A percentile compares a stretch with the other conserved stretches of the same genome.
These are phyloP conservation scores for Drosophila bipectinata DNA, from an alignment of 1,140 invertebrate species.

Conservation along the genomic window DNA sequence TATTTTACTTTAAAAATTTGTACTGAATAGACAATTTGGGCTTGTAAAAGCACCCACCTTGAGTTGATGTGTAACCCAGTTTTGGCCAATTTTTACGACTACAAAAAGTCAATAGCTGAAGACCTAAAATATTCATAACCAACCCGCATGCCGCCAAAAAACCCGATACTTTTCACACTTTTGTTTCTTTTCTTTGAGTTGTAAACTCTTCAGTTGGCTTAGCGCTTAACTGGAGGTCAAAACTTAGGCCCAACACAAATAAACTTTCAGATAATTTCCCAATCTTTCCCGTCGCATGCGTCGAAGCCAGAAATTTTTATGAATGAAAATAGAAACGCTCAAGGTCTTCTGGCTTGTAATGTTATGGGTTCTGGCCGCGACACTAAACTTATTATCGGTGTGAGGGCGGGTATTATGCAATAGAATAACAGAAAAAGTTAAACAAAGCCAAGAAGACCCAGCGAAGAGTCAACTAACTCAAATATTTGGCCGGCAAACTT, in stretches of 20 bases:
- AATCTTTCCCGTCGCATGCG: conserved; percentile 7
- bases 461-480: conserved; percentile 16
- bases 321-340: conserved; percentile 49
- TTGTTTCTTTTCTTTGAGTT: conserved; percentile 14
- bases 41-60: conserved; percentile 34
- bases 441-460: conserved; percentile 1
- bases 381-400: conserved; percentile 2
- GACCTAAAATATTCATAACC: conserved; percentile 40
- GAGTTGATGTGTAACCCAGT: conserved; percentile 54
- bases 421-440: conserved; percentile 1
- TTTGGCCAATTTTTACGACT: conserved; percentile 55
- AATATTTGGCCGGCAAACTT: conserved; percentile 43
- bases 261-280: conserved; percentile 29
- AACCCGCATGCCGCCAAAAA: conserved; percentile 58
- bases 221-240: conserved; percentile 24
- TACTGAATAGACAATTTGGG: neutral
- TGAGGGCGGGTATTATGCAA: conserved; percentile 28
- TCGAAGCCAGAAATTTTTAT: conserved; percentile 33
- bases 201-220: conserved; percentile 19
- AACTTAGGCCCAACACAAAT: conserved; percentile 30
- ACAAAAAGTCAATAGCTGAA: conserved; percentile 56
- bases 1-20: neutral
- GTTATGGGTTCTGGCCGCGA: conserved; percentile 8
- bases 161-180: conserved; percentile 69
- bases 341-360: conserved; percentile 39